Conservation (phyloP, 2,888 invertebrate genomes). For the Cyclophora albipunctata region DNA sequence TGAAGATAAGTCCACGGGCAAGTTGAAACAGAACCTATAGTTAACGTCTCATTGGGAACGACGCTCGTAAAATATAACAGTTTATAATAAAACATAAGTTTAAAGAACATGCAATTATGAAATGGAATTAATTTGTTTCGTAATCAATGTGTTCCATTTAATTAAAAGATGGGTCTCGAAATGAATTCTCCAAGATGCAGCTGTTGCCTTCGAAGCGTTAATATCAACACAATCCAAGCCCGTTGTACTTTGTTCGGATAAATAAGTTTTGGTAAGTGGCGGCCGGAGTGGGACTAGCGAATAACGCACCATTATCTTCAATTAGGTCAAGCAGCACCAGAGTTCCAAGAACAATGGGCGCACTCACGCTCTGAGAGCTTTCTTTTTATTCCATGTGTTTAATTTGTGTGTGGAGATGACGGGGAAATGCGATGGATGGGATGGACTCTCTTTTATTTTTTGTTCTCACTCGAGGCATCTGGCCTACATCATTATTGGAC, state of each 20-base stretch:
- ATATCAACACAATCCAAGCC: slow-evolving; percentile 19
- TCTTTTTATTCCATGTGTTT: slow-evolving; percentile 58
- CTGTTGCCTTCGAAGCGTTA: slow-evolving; percentile 8
- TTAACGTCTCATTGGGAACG: too few relatives aligned
- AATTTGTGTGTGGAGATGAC: slow-evolving; percentile 58
- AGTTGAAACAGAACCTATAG: slow-evolving; percentile 31
- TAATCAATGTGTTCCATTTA: too few relatives aligned
- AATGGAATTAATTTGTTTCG: too few relatives aligned
- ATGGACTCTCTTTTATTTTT: slow-evolving; percentile 38
- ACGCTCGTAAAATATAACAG: too few relatives aligned
- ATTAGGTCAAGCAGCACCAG: slow-evolving; percentile 67
- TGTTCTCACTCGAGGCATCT: slow-evolving; percentile 35
- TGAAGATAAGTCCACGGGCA: slow-evolving; percentile 26
- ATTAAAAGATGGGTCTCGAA: too few relatives aligned
- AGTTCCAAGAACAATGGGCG: slow-evolving; percentile 66
- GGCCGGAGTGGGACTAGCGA: slow-evolving; percentile 49
- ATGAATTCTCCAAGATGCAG: slow-evolving; percentile 19
- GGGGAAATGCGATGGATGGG: slow-evolving; percentile 47
- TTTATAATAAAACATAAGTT: too few relatives aligned
- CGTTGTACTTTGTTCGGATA: slow-evolving; percentile 33
- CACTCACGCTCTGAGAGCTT: slow-evolving; percentile 67
- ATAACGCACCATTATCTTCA: slow-evolving; percentile 71
- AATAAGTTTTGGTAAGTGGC: slow-evolving; percentile 54
- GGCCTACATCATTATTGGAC: slow-evolving; percentile 37
- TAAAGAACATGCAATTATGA: too few relatives aligned